Conservation (phyloP, 2,113 vertebrate species). For the Hemicordylus capensis region DNA sequence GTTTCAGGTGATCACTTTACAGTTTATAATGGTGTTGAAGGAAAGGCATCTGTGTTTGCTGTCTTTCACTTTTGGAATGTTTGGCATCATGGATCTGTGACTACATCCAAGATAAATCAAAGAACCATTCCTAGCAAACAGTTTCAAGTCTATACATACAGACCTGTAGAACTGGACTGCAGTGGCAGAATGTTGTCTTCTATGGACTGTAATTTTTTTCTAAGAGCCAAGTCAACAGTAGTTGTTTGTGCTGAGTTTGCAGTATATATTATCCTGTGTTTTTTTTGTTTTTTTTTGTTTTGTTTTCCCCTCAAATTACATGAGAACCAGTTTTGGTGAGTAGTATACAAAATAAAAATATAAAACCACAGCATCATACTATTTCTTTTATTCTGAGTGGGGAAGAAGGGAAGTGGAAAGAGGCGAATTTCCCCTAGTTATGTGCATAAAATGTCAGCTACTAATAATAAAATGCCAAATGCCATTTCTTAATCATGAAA, state of each 20-base stretch:
- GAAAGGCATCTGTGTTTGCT: constrained; percentile 19
- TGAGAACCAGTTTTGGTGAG: constrained; percentile 55
- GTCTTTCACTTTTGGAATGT: constrained; percentile 49
- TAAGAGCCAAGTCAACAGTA: constrained; percentile 49
- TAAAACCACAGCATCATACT: constrained; percentile 34
- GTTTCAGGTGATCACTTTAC: constrained; percentile 16
- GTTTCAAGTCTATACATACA: constrained; percentile 47
- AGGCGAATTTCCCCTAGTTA: constrained; percentile 23
- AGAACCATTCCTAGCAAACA: constrained; percentile 64
- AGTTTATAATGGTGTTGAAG: constrained; percentile 32
- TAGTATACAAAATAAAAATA: constrained; percentile 52
- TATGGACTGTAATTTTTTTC: constrained; percentile 36
- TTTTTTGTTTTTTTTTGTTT: constrained; percentile 28
- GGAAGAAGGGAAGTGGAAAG: constrained; percentile 36
- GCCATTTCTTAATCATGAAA: constrained; percentile 26
- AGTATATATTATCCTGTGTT: constrained; percentile 39
- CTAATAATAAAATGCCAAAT: constrained; percentile 10
- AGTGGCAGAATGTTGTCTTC: constrained; percentile 40
- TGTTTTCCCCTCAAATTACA: constrained; percentile 17
- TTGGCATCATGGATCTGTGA: constrained; percentile 57
- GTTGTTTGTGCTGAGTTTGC: constrained; percentile 50
- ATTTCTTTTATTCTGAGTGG: background rate
- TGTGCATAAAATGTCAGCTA: too few species aligned
- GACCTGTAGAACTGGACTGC: constrained; percentile 43
- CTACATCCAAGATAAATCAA: constrained; percentile 61